These are phyloP conservation scores for Ranitomeya variabilis DNA, from an alignment of 2,113 vertebrate species.

Conservation along the genomic window DNA sequence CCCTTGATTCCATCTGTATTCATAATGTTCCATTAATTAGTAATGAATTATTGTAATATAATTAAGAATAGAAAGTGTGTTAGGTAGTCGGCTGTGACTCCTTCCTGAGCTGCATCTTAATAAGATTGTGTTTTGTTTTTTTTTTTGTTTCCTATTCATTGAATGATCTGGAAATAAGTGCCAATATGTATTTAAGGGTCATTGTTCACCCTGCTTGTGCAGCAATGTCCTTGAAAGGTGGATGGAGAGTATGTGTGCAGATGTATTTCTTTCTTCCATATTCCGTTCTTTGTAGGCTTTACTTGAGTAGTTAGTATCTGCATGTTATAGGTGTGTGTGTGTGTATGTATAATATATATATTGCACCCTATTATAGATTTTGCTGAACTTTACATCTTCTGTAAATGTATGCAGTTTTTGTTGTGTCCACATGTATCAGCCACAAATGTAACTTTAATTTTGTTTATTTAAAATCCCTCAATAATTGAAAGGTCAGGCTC, in stretches of 20 bases:
- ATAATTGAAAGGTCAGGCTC: neutral
- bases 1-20: neutral
- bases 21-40: neutral
- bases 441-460: neutral
- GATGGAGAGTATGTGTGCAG: neutral
- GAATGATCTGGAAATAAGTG: neutral
- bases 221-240: neutral
- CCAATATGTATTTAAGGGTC: neutral
- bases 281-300: neutral
- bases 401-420: neutral
- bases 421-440: neutral
- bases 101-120: neutral
- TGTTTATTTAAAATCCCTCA: neutral
- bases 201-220: neutral
- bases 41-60: neutral
- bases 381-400: neutral
- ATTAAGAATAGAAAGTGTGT: neutral
- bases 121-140: neutral
- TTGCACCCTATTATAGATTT: neutral
- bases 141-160: neutral
- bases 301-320: neutral
- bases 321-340: too few species aligned
- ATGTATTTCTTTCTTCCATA: neutral
- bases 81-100: neutral
- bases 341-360: too few species aligned